Percentiles rank a stretch among this genome's conserved stretches.
Evolutionary conservation across 2,888 invertebrate genomes (phyloP).

Genomic region (Eristalis intricaria): DNA sequence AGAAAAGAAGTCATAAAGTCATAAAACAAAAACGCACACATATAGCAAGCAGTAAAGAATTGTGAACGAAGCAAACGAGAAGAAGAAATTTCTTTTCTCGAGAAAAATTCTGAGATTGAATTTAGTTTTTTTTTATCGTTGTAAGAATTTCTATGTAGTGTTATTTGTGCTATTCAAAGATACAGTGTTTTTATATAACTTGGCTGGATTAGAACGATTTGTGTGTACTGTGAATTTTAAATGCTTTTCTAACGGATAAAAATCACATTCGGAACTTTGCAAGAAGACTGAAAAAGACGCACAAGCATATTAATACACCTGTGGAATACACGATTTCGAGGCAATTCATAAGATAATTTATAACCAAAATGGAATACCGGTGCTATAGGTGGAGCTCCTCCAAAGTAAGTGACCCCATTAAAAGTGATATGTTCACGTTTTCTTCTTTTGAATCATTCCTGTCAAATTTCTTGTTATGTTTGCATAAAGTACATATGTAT

Average conservation of each 20-base stretch:
- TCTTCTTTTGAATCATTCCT: conserved; percentile 50
- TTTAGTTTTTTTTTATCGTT: conserved; percentile 31
- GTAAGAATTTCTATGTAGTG: conserved; percentile 43
- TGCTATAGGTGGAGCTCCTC: conserved; percentile 80
- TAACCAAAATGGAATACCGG: conserved; percentile 81
- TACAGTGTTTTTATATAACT: conserved; percentile 15
- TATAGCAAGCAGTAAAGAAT: conserved; percentile 55
- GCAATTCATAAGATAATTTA: conserved; percentile 68
- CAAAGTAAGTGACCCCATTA: conserved; percentile 82
- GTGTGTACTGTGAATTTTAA: conserved; percentile 24
- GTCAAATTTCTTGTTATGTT: conserved; percentile 34
- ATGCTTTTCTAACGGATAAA: conserved; percentile 45
- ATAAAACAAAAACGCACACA: conserved; percentile 60
- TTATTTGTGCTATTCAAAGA: conserved; percentile 11
- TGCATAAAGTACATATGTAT: background rate
- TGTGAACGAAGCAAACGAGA: conserved; percentile 60
- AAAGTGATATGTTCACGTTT: conserved; percentile 68
- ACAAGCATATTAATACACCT: conserved; percentile 32
- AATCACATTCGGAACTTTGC: conserved; percentile 26
- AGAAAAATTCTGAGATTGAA: conserved; percentile 59
- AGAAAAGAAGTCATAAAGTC: conserved; percentile 46
- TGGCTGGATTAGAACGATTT: conserved; percentile 11
- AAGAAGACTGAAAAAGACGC: conserved; percentile 46
- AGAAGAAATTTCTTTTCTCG: conserved; percentile 69
- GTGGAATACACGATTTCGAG: conserved; percentile 50